Percentiles rank a stretch among this genome's conserved stretches.
phyloP scores from a whole-genome alignment of 92 coral and sea anemone genomes.

The Phymanthus crucifer region DNA sequence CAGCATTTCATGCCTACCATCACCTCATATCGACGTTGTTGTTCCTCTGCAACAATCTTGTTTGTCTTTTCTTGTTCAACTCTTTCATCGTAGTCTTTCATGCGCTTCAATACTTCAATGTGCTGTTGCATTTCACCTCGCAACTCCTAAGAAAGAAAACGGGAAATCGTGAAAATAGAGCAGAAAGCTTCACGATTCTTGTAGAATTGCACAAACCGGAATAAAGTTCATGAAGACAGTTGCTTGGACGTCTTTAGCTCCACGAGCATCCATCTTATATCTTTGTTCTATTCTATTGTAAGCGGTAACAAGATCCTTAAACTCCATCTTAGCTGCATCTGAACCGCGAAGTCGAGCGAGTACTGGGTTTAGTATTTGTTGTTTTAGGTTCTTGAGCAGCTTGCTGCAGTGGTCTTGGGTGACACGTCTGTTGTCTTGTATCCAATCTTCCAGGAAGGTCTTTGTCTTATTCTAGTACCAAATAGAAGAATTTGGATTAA shows the following conservation, averaged over 20 bases:
- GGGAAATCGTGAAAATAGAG: neutral
- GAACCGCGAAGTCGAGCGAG: constrained; percentile 37
- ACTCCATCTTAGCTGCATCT: constrained; percentile 51
- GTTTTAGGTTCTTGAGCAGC: constrained; percentile 43
- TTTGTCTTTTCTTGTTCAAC: constrained; percentile 41
- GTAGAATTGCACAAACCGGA: constrained; percentile 46
- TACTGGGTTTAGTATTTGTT: constrained; percentile 50
- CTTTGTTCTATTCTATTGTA: constrained; percentile 49
- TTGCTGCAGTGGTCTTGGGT: constrained; percentile 46
- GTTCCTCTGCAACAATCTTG: constrained; percentile 32
- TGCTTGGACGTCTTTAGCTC: constrained; percentile 70
- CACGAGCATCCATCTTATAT: constrained; percentile 42
- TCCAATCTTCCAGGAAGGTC: neutral
- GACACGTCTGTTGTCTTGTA: constrained; percentile 36
- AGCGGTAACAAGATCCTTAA: constrained; percentile 52
- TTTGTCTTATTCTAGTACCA: neutral
- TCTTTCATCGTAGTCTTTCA: constrained; percentile 57
- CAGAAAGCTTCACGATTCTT: neutral
- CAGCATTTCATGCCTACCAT: neutral
- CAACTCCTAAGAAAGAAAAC: constrained; percentile 20
- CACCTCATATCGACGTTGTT: constrained; percentile 41
- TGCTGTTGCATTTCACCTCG: constrained; percentile 54
- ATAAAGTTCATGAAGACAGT: constrained; percentile 60
- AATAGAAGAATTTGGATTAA: neutral
- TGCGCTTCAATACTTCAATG: constrained; percentile 42